Conservation (phyloP, 2,888 invertebrate species). For the Lysandra bellargus region DNA sequence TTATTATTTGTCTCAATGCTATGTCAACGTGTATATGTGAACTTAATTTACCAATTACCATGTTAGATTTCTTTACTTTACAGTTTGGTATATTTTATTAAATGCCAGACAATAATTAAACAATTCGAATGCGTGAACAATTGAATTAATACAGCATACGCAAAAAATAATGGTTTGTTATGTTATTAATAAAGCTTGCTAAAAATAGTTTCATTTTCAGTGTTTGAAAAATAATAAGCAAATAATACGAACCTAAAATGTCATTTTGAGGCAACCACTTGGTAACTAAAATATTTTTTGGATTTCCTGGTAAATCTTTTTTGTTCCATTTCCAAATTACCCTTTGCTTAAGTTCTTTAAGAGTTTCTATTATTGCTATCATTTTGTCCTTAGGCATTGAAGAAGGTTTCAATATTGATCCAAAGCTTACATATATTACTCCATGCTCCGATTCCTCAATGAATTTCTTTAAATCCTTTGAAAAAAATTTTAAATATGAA, state of each 20-base stretch:
- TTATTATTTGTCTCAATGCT: not conserved
- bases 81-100: no score
- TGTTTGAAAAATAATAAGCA: no score
- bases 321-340: constrained; percentile 87
- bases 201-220: no score
- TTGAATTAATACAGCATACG: no score
- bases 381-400: constrained; percentile 81
- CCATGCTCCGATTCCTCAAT: constrained; percentile 84
- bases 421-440: constrained; percentile 88
- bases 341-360: constrained; percentile 82
- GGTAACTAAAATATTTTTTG: constrained; percentile 82
- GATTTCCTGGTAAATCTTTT: constrained; percentile 73
- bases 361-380: constrained; percentile 79
- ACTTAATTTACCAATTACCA: no score
- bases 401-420: constrained; percentile 85
- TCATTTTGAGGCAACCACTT: constrained; percentile 88
- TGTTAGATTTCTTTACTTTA: no score
- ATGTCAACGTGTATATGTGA: no score
- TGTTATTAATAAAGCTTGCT: no score
- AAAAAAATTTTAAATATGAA: constrained; percentile 27
- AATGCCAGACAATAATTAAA: no score
- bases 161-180: no score
- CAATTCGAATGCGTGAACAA: no score
- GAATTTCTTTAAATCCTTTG: constrained; percentile 80
- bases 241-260: constrained; percentile 73